Evolutionary conservation across 2,888 invertebrate genomes (phyloP).

Genomic region (Caenorhabditis sulstoni): DNA sequence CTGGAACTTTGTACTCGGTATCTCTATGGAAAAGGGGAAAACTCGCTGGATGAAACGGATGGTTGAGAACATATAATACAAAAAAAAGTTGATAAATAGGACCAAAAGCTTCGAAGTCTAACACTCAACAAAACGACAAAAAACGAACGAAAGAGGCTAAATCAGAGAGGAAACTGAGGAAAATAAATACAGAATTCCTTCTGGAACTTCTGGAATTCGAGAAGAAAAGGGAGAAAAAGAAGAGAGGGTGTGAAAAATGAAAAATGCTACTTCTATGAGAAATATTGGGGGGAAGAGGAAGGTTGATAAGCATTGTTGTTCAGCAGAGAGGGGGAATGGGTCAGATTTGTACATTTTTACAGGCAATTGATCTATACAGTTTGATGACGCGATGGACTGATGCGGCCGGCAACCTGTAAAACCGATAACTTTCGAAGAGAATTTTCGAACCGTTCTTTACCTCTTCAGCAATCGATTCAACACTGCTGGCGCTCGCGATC

Average conservation of each 20-base stretch:
- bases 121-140: constrained; percentile 42
- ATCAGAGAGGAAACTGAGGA: constrained; percentile 7
- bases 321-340: constrained; percentile 10
- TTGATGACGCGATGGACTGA: constrained; percentile 47
- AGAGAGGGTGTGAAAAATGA: background rate
- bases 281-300: constrained; percentile 18
- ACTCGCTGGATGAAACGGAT: constrained; percentile 19
- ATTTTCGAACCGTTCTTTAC: too few relatives aligned
- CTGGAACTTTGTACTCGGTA: constrained; percentile 7
- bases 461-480: too few relatives aligned
- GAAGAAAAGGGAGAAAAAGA: background rate
- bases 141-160: constrained; percentile 18
- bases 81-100: constrained; percentile 23
- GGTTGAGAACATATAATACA: constrained; percentile 14
- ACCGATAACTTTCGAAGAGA: too few relatives aligned
- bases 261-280: constrained; percentile 42
- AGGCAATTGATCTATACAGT: constrained; percentile 40
- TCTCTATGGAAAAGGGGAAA: constrained; percentile 15
- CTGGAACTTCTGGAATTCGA: constrained; percentile 17
- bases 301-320: constrained; percentile 14
- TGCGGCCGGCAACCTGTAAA: constrained; percentile 19
- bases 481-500: background rate
- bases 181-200: constrained; percentile 45
- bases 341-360: constrained; percentile 52
- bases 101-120: constrained; percentile 29